Evolutionary conservation across 2,797 vertebrate species (phyloP).

Genomic region (Diplodus puntazzo): DNA sequence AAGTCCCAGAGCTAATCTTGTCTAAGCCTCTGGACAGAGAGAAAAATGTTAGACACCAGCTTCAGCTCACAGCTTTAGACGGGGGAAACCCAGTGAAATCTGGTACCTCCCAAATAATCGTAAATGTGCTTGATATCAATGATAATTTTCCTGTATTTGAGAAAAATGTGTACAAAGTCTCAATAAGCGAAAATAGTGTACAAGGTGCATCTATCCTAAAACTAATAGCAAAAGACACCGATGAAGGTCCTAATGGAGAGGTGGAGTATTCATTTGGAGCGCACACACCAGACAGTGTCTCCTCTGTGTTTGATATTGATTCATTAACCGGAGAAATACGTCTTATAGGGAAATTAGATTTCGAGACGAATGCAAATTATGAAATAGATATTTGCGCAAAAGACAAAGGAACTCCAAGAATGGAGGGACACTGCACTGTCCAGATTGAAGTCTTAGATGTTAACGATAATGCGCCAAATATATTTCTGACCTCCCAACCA

Average conservation of each 20-base stretch:
- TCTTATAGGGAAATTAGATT: conserved; percentile 63
- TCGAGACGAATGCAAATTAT: conserved; percentile 57
- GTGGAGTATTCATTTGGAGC: conserved; percentile 60
- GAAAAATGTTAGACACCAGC: conserved; percentile 65
- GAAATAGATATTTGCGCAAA: conserved; percentile 67
- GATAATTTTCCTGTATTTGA: conserved; percentile 79
- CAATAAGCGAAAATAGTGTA: conserved; percentile 45
- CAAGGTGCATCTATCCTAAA: conserved; percentile 39
- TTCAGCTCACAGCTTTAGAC: conserved; percentile 76
- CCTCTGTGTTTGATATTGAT: conserved; percentile 59
- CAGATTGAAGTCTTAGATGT: conserved; percentile 70
- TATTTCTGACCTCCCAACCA: conserved; percentile 49
- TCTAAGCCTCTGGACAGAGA: conserved; percentile 76
- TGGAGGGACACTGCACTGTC: conserved; percentile 70
- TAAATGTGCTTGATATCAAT: conserved; percentile 72
- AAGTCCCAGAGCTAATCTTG: conserved; percentile 68
- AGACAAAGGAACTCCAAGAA: conserved; percentile 69
- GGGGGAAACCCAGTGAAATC: conserved; percentile 74
- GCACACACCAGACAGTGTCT: conserved; percentile 36
- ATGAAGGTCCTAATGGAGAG: conserved; percentile 63
- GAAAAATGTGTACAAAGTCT: conserved; percentile 71
- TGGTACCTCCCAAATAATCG: conserved; percentile 71
- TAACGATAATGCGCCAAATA: conserved; percentile 70
- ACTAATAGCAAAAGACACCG: conserved; percentile 62
- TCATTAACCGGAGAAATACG: conserved; percentile 54